These are phyloP conservation scores for Phaethornis superciliosus DNA, from an alignment of 2,113 vertebrate species.

Conservation along the genomic window DNA sequence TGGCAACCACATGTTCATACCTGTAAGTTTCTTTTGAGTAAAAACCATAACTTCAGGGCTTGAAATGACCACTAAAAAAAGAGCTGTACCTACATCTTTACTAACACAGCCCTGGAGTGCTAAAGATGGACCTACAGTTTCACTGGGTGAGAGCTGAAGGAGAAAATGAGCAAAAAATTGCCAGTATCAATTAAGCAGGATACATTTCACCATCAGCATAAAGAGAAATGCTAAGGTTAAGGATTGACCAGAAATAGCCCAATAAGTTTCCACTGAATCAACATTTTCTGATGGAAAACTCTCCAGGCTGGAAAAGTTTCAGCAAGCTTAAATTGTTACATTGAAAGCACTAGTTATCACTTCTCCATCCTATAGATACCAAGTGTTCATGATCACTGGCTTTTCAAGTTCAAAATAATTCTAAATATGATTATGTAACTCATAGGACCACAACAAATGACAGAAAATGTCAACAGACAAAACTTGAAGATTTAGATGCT, in stretches of 20 bases:
- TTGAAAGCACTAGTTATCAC: not conserved
- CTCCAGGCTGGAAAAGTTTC: not conserved
- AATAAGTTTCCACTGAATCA: not conserved
- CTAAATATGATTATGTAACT: not conserved
- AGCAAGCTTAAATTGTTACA: not conserved
- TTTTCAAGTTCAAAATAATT: not conserved
- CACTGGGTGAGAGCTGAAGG: not conserved
- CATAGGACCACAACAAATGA: not conserved
- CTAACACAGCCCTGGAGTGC: not conserved
- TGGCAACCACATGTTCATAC: not conserved
- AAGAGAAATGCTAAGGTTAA: not conserved
- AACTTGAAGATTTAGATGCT: not conserved
- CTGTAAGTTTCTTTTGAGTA: not conserved
- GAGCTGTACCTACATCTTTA: not conserved
- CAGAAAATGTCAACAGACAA: not conserved
- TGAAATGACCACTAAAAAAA: not conserved
- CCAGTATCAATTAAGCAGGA: not conserved
- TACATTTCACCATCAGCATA: not conserved
- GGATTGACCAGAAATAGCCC: not conserved
- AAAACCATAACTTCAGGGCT: not conserved
- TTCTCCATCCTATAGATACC: slow-evolving; percentile 2
- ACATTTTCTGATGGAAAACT: slow-evolving; percentile 24
- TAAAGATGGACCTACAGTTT: not conserved
- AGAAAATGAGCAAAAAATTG: not conserved
- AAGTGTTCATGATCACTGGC: not conserved